A percentile compares a stretch with the other conserved stretches of the same genome.
Conservation (phyloP, 35 echinoderm and acorn worm genomes). For the Acanthaster planci region DNA sequence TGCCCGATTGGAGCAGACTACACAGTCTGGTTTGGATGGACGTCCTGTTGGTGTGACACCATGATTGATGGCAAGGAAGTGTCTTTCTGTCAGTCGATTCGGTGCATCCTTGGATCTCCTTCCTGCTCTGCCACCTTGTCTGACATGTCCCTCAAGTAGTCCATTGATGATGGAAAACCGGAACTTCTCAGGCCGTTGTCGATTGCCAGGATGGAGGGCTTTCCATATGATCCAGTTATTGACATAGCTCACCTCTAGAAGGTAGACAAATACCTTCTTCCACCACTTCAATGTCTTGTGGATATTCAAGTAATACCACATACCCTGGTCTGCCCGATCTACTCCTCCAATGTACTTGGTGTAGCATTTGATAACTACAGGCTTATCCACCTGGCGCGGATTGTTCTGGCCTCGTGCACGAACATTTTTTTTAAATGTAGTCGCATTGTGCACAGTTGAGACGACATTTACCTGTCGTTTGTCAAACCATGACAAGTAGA, state of each 20-base stretch:
- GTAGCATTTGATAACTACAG: conserved; percentile 63
- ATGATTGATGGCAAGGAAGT: conserved; percentile 38
- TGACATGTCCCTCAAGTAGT: conserved; percentile 22
- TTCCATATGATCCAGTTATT: conserved; percentile 43
- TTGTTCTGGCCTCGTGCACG: neutral
- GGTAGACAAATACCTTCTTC: too few relatives aligned
- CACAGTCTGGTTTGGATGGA: conserved; percentile 31
- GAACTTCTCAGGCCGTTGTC: neutral
- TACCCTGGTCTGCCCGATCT: too few relatives aligned
- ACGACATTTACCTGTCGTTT: conserved; percentile 33
- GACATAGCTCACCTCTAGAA: conserved; percentile 39
- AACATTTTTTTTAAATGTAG: conserved; percentile 36
- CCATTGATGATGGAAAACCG: neutral
- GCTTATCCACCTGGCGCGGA: neutral
- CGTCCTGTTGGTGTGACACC: conserved; percentile 22
- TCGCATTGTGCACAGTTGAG: conserved; percentile 37
- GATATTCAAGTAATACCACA: conserved; percentile 48
- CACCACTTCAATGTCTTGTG: conserved; percentile 68
- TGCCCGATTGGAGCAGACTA: conserved; percentile 40
- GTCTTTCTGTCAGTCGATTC: conserved; percentile 20
- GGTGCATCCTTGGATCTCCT: conserved; percentile 3
- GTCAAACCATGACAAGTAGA: conserved; percentile 42
- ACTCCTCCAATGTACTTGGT: too few relatives aligned
- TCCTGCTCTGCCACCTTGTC: neutral
- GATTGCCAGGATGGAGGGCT: conserved; percentile 27